Percentiles rank a stretch among this genome's conserved stretches.
Evolutionary conservation across 2,797 vertebrate species (phyloP).

Genomic region (Dendrocincla tyrannina): DNA sequence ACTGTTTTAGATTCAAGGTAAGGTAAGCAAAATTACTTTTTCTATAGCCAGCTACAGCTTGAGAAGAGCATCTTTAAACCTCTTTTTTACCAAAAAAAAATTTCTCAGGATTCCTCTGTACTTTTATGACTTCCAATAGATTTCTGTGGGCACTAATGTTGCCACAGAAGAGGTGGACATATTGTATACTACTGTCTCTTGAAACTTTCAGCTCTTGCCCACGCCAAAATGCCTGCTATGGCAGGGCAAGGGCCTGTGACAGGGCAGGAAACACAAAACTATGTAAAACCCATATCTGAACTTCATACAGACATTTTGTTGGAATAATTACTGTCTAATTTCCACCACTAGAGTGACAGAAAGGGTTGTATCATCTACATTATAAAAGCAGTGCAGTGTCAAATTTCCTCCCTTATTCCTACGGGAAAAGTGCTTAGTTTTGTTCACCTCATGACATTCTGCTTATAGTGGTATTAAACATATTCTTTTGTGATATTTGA

Average conservation of each 20-base stretch:
- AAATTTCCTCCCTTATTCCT: not conserved
- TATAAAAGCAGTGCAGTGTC: not conserved
- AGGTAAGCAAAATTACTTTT: not conserved
- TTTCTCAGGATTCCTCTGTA: not conserved
- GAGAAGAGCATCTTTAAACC: not conserved
- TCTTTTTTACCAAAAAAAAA: not conserved
- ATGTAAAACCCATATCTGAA: not conserved
- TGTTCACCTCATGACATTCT: not conserved
- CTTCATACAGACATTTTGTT: fast-evolving
- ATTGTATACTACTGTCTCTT: not conserved
- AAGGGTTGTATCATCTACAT: not conserved
- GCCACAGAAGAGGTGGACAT: not conserved
- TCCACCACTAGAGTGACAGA: not conserved
- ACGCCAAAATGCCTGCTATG: not conserved
- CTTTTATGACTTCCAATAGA: not conserved
- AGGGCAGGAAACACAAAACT: not conserved
- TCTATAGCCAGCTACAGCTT: not conserved
- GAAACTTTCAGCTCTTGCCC: not conserved
- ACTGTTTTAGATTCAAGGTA: not conserved
- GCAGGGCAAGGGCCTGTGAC: not conserved
- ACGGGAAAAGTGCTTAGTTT: not conserved
- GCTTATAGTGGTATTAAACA: not conserved
- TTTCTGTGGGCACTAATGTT: not conserved
- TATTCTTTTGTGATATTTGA: not conserved
- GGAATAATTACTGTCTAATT: not conserved